Evolutionary conservation across 2,888 invertebrate genomes (phyloP).

Genomic region (Zygogramma bicolorata): DNA sequence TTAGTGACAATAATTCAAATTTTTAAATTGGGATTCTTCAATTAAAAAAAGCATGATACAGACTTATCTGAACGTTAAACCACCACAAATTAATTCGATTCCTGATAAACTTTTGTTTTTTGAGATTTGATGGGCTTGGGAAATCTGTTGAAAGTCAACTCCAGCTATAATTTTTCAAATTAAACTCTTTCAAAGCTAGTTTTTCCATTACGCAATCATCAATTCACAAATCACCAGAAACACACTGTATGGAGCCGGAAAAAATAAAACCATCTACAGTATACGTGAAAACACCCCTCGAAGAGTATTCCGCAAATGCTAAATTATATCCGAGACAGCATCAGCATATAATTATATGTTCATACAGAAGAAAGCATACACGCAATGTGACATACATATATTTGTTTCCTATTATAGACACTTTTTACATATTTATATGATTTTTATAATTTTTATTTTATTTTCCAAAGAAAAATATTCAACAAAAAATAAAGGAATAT

Average conservation of each 20-base stretch:
- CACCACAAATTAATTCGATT: too few species aligned
- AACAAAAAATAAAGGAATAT: conserved; percentile 31
- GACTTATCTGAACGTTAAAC: too few species aligned
- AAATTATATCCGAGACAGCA: conserved; percentile 23
- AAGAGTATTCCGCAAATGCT: conserved; percentile 20
- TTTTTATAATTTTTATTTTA: conserved; percentile 31
- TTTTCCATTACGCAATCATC: not conserved
- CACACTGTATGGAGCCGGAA: conserved; percentile 38
- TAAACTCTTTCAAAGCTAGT: not conserved
- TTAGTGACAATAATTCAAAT: too few species aligned
- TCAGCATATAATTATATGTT: conserved; percentile 38
- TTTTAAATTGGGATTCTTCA: too few species aligned
- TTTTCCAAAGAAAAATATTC: conserved; percentile 25
- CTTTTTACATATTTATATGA: conserved; percentile 48
- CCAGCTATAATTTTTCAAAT: too few species aligned
- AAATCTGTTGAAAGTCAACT: not conserved
- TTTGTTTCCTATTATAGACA: conserved; percentile 44
- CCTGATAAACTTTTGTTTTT: too few species aligned
- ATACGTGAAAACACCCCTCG: conserved; percentile 49
- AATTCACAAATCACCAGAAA: conserved; percentile 32
- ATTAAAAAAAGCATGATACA: too few species aligned
- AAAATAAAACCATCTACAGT: conserved; percentile 45
- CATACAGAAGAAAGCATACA: conserved; percentile 45
- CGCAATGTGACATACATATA: conserved; percentile 42
- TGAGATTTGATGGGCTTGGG: too few species aligned